Conservation (phyloP, 2,888 invertebrate genomes). For the Fragum sueziense region DNA sequence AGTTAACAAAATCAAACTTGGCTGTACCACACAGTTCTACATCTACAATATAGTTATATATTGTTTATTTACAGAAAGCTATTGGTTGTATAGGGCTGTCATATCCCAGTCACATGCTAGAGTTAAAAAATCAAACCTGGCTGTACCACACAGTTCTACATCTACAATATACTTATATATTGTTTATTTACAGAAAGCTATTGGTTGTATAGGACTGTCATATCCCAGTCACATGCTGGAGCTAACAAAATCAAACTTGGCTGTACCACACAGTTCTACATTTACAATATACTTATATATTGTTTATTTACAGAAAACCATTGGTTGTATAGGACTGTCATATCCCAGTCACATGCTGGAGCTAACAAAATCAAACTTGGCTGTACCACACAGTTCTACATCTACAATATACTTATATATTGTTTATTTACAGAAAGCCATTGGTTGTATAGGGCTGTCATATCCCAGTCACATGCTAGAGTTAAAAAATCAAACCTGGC, state of each 20-base stretch:
- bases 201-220: slow-evolving; percentile 78
- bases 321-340: slow-evolving; percentile 78
- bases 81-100: slow-evolving; percentile 78
- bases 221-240: slow-evolving; percentile 78
- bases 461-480: slow-evolving; percentile 78
- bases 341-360: slow-evolving; percentile 78
- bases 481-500: slow-evolving; percentile 66
- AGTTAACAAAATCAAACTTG: slow-evolving; percentile 69
- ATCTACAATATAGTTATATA: too few species aligned
- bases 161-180: too few species aligned
- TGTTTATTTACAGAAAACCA: slow-evolving; percentile 81
- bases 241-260: slow-evolving; percentile 67
- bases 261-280: slow-evolving; percentile 1
- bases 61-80: too few species aligned
- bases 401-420: too few species aligned
- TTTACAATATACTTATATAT: too few species aligned
- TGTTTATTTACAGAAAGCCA: slow-evolving; percentile 81
- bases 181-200: slow-evolving; percentile 81
- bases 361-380: slow-evolving; percentile 67
- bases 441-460: slow-evolving; percentile 78
- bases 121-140: slow-evolving; percentile 68
- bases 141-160: slow-evolving; percentile 1
- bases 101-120: slow-evolving; percentile 77
- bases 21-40: background rate
- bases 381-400: slow-evolving; percentile 1